phyloP scores from a whole-genome alignment of 2,113 vertebrate genomes.

The Redunca redunca region DNA sequence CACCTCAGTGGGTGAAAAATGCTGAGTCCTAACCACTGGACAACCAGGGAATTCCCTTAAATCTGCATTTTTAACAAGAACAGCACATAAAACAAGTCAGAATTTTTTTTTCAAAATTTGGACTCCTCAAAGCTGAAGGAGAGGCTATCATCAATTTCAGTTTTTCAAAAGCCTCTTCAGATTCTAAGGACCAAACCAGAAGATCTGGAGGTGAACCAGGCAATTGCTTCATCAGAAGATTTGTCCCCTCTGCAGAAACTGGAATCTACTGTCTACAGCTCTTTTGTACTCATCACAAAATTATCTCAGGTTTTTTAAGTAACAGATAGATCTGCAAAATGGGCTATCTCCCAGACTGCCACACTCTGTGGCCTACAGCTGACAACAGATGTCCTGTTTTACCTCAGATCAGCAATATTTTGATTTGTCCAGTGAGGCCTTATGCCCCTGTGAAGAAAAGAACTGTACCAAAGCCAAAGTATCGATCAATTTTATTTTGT shows the following conservation, averaged over 20 bases:
- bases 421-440: not conserved
- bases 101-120: constrained; percentile 1
- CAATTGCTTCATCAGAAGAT: not conserved
- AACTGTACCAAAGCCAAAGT: not conserved
- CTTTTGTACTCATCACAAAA: not conserved
- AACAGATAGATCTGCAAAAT: not conserved
- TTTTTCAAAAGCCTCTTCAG: not conserved
- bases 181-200: not conserved
- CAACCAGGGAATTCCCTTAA: not conserved
- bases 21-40: not conserved
- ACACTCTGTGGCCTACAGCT: not conserved
- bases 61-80: not conserved
- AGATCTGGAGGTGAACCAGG: not conserved
- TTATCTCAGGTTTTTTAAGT: not conserved
- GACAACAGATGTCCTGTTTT: not conserved
- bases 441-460: not conserved
- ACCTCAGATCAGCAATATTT: not conserved
- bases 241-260: not conserved
- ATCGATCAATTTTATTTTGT: not conserved
- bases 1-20: not conserved
- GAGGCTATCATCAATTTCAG: not conserved
- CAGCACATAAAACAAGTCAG: not conserved
- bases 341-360: not conserved
- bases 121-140: not conserved
- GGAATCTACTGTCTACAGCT: not conserved